phyloP scores from a whole-genome alignment of 2,113 vertebrate species.

The Colistium nudipinnis region DNA sequence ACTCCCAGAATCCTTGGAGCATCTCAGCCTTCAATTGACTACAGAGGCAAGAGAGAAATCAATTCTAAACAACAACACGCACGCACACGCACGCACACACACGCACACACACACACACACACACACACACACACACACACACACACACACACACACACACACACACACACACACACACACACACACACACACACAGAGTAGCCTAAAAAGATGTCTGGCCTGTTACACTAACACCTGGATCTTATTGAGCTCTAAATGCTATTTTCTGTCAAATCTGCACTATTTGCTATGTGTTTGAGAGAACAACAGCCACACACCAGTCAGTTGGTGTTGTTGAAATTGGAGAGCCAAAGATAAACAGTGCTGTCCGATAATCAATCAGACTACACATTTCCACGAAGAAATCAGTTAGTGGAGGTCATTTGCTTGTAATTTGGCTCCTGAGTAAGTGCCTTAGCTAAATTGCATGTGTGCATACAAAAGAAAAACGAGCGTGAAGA shows the following conservation, averaged over 20 bases:
- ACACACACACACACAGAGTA: neutral
- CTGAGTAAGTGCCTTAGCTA: neutral
- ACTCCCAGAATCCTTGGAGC: constrained; percentile 93
- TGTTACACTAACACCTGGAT: neutral
- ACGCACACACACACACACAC: neutral
- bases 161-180: neutral
- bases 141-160: too few species aligned
- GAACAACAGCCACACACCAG: neutral
- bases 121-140: neutral
- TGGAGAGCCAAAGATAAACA: constrained; percentile 7
- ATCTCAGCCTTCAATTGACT: constrained; percentile 91
- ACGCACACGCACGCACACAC: neutral
- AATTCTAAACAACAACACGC: neutral
- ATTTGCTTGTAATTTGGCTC: neutral
- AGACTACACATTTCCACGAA: neutral
- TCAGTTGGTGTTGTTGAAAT: neutral
- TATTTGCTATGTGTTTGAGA: constrained; percentile 7
- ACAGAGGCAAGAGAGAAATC: constrained; percentile 85
- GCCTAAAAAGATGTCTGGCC: neutral
- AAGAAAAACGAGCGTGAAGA: neutral
- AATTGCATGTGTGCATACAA: neutral
- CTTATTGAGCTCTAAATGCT: neutral
- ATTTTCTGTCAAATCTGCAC: neutral
- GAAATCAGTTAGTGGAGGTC: neutral
- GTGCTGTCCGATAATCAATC: neutral